phyloP scores from a whole-genome alignment of 2,797 vertebrate genomes.

The Heliangelus exortis region DNA sequence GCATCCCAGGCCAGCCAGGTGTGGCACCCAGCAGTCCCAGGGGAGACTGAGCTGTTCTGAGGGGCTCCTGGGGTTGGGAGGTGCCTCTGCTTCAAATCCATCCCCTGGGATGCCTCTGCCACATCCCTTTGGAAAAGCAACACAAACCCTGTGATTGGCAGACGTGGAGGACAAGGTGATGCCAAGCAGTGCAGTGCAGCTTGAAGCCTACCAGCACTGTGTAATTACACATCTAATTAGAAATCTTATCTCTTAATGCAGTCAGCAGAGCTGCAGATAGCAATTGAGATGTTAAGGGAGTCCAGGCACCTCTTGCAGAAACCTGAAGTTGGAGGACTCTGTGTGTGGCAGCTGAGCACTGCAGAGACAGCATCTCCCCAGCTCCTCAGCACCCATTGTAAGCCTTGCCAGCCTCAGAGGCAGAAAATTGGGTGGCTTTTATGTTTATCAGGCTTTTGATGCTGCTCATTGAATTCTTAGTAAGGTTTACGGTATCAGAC shows the following conservation, averaged over 20 bases:
- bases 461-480: slow-evolving; percentile 20
- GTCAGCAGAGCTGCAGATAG: neutral
- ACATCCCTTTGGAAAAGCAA: neutral
- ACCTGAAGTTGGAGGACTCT: neutral
- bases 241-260: neutral
- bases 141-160: fast-evolving
- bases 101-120: neutral
- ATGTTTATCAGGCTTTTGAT: slow-evolving; percentile 15
- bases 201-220: neutral
- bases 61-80: fast-evolving
- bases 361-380: neutral
- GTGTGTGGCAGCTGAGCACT: neutral
- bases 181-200: neutral
- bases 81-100: neutral
- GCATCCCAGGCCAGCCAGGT: neutral
- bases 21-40: fast-evolving
- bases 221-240: slow-evolving; percentile 29
- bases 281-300: neutral
- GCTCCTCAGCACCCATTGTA: neutral
- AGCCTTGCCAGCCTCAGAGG: neutral
- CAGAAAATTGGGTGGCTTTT: slow-evolving; percentile 34
- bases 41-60: fast-evolving
- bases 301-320: neutral
- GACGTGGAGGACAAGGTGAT: neutral
- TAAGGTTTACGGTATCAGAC: slow-evolving; percentile 25